Conservation (phyloP, 2,797 vertebrate genomes). For the Fringilla coelebs region DNA sequence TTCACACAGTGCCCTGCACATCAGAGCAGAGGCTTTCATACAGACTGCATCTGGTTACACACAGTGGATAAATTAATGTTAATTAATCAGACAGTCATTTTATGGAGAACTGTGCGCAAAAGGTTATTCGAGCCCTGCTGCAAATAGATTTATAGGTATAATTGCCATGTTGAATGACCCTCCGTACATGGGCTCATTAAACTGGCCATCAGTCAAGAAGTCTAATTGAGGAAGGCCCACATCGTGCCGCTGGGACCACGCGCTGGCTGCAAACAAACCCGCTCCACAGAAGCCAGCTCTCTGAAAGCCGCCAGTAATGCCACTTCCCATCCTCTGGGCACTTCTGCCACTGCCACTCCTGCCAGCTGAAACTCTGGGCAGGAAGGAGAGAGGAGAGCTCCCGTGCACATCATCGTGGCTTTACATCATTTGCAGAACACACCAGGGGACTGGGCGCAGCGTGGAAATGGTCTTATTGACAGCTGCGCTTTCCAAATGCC, state of each 20-base stretch:
- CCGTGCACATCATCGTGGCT: background rate
- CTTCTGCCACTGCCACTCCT: background rate
- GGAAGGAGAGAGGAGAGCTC: background rate
- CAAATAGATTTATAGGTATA: slow-evolving; percentile 78
- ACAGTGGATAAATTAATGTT: slow-evolving; percentile 78
- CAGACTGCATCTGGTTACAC: slow-evolving; percentile 74
- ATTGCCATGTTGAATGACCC: slow-evolving; percentile 77
- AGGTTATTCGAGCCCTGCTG: slow-evolving; percentile 70
- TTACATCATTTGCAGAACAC: background rate
- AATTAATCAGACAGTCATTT: slow-evolving; percentile 83
- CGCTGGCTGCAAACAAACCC: slow-evolving; percentile 54
- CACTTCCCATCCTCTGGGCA: background rate
- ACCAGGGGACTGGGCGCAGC: accelerated
- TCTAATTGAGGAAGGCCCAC: slow-evolving; percentile 66
- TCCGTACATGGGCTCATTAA: slow-evolving; percentile 80
- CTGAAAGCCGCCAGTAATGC: background rate
- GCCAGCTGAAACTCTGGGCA: background rate
- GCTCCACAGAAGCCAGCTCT: background rate
- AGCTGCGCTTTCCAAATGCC: background rate
- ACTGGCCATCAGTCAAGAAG: slow-evolving; percentile 81
- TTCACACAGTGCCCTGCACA: slow-evolving; percentile 34
- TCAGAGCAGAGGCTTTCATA: slow-evolving; percentile 51
- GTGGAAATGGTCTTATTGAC: background rate
- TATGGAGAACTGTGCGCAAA: slow-evolving; percentile 65
- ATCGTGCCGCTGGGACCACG: background rate